Percentiles rank a stretch among this genome's conserved stretches.
Conservation (phyloP, 2,113 vertebrate genomes). For the Hiodon tergisus region DNA sequence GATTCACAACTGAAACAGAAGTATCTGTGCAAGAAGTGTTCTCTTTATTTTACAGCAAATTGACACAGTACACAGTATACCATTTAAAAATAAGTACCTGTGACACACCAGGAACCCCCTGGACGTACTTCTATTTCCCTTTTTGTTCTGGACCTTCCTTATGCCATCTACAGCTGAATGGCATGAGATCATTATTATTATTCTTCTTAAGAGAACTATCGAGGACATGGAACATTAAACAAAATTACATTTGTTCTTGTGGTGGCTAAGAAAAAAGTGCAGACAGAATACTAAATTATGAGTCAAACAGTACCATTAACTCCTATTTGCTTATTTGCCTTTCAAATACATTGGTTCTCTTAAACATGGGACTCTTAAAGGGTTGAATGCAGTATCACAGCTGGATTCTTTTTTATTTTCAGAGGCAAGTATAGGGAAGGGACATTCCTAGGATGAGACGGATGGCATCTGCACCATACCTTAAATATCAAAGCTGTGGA, state of each 20-base stretch:
- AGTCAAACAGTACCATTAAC: constrained; percentile 17
- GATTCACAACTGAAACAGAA: neutral
- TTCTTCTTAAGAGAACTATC: neutral
- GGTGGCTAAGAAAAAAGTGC: neutral
- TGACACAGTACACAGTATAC: constrained; percentile 18
- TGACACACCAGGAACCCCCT: constrained; percentile 6
- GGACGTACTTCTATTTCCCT: neutral
- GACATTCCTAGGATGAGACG: no score
- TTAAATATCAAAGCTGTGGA: no score
- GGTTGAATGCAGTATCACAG: neutral
- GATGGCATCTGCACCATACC: no score
- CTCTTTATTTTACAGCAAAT: constrained; percentile 23
- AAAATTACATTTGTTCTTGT: neutral
- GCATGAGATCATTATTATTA: neutral
- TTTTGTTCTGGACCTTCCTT: neutral
- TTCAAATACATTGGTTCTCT: neutral
- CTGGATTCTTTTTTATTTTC: neutral
- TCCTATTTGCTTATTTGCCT: constrained; percentile 8
- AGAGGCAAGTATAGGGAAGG: neutral
- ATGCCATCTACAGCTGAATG: neutral
- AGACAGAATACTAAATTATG: constrained; percentile 4
- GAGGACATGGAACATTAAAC: neutral
- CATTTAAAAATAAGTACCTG: constrained; percentile 18
- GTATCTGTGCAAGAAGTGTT: neutral
- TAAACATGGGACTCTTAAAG: neutral